Base-by-base conservation (phyloP, 2,113 vertebrate genomes). In the Tragulus kanchil region DNA sequence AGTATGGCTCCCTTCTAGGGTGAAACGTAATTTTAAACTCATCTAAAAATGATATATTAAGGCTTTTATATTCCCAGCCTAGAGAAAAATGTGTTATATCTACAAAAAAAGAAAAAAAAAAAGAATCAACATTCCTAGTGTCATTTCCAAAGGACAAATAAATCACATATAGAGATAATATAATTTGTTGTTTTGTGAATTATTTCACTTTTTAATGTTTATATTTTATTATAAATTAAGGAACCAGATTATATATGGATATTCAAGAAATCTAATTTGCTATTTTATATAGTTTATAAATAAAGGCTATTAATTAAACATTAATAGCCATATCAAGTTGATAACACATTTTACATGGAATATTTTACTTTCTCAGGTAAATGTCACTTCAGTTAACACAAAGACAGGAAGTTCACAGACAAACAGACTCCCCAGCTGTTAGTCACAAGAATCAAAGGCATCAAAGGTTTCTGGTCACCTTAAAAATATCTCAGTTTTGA, bases 401-500 rank as follows among this genome's bases (percentile, higher is more conserved):
- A 85, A 89, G 82, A 23, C 15, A 75, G 50, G 5, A 77, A 25
- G 8, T 75, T 92, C 54, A 92, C 12, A 82, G 26, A 78, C 58
- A 84, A 61, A 82, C 3, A 85, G 21, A 86, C 64, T 78, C 36
- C 36, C 23, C 58, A 23, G 42, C 52, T 65, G 19, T 94, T 56
- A 81, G 64, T 52, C 86, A 65, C 21, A 95, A 17, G 36, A 90
- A 17, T 94, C 79, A 86, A 92, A 58, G 21, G 13, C 75, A 85
- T 83, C 17, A 87, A 95, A 86, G 15, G 17, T 88, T 94, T 83
- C 69, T 25, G 5, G 5, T 75, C 31, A 95, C 73, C 17, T 89
- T 54, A 92, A 65, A 96, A 78, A 95, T 87, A 88, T 36, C 94
- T 96, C 42, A 73, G 65, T 75, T 96, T 95, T 94, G 8, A 92